phyloP scores from a whole-genome alignment of 2,797 vertebrate species.

The Oreonectes daqikongensis region DNA sequence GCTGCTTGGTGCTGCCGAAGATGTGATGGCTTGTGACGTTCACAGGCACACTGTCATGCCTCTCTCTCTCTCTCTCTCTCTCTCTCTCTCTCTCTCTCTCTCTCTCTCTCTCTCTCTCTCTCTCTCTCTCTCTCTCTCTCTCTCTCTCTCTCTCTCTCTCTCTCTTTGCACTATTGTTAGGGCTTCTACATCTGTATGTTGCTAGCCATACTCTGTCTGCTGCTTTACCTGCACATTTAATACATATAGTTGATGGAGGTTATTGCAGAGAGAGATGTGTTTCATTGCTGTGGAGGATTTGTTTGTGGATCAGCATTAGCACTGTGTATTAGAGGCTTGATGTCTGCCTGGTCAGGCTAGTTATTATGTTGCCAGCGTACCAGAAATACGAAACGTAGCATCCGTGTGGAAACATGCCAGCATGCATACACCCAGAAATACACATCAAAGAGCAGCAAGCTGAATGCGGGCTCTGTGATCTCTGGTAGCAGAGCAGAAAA shows the following conservation, averaged over 20 bases:
- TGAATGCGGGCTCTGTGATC: background rate
- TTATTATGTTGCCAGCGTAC: background rate
- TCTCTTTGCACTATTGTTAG: slow-evolving; percentile 13
- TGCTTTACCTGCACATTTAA: slow-evolving; percentile 16
- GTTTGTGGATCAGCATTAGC: no score
- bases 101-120: slow-evolving; percentile 6
- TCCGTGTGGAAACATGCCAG: background rate
- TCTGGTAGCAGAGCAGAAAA: background rate
- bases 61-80: background rate
- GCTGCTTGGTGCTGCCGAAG: slow-evolving; percentile 61
- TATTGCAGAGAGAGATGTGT: slow-evolving; percentile 16
- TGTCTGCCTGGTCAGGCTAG: background rate
- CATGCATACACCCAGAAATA: background rate
- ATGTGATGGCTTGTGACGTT: slow-evolving; percentile 14
- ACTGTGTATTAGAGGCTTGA: background rate
- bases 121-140: slow-evolving; percentile 8
- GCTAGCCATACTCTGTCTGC: background rate
- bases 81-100: background rate
- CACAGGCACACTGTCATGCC: slow-evolving; percentile 31
- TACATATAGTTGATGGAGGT: slow-evolving; percentile 6
- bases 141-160: background rate
- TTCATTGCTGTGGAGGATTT: slow-evolving; percentile 10
- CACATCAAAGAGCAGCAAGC: background rate
- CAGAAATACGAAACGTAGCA: background rate
- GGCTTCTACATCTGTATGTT: no score